Evolutionary conservation across 2,888 invertebrate species (phyloP), one percentile per base, ranked within the genome.

Genomic region (Acanthosepion pharaonis): DNA sequence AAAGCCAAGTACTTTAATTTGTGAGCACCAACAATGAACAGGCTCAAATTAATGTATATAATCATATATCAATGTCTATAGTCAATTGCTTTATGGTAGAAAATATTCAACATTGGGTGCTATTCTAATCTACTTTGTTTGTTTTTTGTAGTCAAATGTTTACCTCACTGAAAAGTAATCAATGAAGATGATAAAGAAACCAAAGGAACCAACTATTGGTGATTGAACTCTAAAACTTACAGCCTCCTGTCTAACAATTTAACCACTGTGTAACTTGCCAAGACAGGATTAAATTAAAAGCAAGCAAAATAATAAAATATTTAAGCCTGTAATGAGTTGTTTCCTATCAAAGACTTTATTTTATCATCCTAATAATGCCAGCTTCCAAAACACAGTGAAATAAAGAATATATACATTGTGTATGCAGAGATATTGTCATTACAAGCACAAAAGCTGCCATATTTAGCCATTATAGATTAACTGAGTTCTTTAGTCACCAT

Each of bases 341-440:
- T 78, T 78, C 28, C 78, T 78, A 78, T 78, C 78, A 78, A 78
- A 78, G 78, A 78, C n/a, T 78, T 78, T 78, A 78, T 15, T 33
- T n/a, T 78, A 78, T n/a, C n/a, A 42, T 42, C 42, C 25, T 33
- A 33, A 78, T 78, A 33, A n/a, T n/a, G 78, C 2, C 78, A 78
- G 78, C n/a, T 78, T 78, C n/a, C 78, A n/a, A 78, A 64, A 78
- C n/a, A 78, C 78, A 78, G n/a, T 78, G 18, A 33, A 78, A 78
- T 78, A 78, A 78, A 78, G 78, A 78, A n/a, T 78, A 78, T 78
- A 11, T 11, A 33, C 33, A 78, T 78, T 78, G n/a, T n/a, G 2
- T 78, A n/a, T 78, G 78, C 78, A 78, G 78, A 78, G 78, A 78
- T 78, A 78, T 78, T 78, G 78, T 78, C 78, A 78, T 78, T 78